A percentile compares a stretch with the other conserved stretches of the same genome.
phyloP scores from a whole-genome alignment of 2,113 vertebrate species.

The Myiozetetes cayanensis region DNA sequence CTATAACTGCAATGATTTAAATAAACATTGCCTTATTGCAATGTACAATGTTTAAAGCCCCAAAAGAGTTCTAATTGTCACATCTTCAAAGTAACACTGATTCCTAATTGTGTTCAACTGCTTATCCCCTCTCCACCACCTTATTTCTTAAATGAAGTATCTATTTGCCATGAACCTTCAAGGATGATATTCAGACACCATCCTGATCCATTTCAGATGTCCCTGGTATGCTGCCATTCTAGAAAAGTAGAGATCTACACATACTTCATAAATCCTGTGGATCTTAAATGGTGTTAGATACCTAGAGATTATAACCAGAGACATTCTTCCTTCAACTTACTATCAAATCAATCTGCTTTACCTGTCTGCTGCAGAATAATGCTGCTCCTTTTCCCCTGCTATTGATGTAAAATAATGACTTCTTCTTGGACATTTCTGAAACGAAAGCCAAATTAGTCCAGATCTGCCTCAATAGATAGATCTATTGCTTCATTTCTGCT shows the following conservation, averaged over 20 bases:
- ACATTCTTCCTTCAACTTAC: background rate
- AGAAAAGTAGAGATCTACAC: background rate
- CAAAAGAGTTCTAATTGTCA: background rate
- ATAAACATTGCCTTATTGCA: background rate
- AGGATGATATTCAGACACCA: background rate
- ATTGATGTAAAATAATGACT: background rate
- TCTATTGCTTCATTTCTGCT: background rate
- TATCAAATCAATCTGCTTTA: background rate
- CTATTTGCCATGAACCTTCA: background rate
- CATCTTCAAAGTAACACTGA: background rate
- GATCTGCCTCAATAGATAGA: background rate
- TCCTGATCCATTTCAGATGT: background rate
- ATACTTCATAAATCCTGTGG: background rate
- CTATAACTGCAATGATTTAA: background rate
- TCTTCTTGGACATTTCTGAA: constrained; percentile 35
- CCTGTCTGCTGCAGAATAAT: background rate
- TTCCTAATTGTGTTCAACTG: background rate
- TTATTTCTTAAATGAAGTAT: background rate
- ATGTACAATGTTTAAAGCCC: background rate
- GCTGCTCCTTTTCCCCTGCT: background rate
- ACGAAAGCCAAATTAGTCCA: constrained; percentile 5
- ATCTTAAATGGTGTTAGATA: background rate
- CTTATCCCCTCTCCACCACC: fast-evolving
- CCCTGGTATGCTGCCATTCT: background rate
- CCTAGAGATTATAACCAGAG: background rate